A percentile compares a stretch with the other conserved stretches of the same genome.
Evolutionary conservation across 2,888 invertebrate species (phyloP).

Genomic region (Tiliacea citrago): DNA sequence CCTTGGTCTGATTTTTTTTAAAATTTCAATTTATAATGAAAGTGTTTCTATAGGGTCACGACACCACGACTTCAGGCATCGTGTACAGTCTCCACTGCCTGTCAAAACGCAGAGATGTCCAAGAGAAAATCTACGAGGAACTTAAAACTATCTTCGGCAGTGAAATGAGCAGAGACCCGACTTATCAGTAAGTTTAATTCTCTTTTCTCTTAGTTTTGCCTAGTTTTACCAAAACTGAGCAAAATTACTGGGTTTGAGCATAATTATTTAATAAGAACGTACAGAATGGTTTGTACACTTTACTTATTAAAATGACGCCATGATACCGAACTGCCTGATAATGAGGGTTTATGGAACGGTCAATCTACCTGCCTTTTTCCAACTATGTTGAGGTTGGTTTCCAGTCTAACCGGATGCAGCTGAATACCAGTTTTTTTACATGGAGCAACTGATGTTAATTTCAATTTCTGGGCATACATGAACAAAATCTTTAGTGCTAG

Average conservation of each 20-base stretch:
- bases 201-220: conserved; percentile 4
- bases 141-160: conserved; percentile 84
- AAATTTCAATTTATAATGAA: no score
- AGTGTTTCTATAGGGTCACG: conserved; percentile 85
- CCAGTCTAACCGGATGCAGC: no score
- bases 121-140: conserved; percentile 88
- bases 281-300: not conserved
- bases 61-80: conserved; percentile 91
- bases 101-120: conserved; percentile 87
- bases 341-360: not conserved
- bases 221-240: not conserved
- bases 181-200: conserved; percentile 75
- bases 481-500: no score
- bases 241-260: not conserved
- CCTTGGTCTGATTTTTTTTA: no score
- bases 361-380: no score
- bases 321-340: not conserved
- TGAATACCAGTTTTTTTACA: no score
- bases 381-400: no score
- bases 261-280: not conserved
- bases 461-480: no score
- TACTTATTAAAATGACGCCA: not conserved
- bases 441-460: no score
- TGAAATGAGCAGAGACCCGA: conserved; percentile 79
- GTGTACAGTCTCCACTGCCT: conserved; percentile 87